Evolutionary conservation across 2,888 invertebrate genomes (phyloP).

Genomic region (Sphaeridia pumilis): DNA sequence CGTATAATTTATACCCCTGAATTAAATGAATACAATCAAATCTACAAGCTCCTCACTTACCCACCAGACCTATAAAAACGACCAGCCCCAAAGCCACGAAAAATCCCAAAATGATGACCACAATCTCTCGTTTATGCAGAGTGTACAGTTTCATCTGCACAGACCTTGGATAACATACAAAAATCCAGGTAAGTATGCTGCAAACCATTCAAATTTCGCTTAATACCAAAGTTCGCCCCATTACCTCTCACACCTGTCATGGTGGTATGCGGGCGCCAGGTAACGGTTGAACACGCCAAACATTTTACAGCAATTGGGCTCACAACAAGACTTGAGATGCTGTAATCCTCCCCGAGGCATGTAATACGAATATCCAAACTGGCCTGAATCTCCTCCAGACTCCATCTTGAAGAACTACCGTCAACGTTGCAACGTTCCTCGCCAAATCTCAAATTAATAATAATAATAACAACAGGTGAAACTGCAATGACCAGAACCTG

Average conservation of each 20-base stretch:
- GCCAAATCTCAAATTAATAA: no score
- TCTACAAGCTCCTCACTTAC: conserved; percentile 42
- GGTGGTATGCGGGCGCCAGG: conserved; percentile 90
- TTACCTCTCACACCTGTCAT: conserved; percentile 91
- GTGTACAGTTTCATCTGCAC: conserved; percentile 95
- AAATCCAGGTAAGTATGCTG: no score
- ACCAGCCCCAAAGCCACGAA: conserved; percentile 82
- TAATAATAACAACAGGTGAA: no score
- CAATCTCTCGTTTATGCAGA: conserved; percentile 93
- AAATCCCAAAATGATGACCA: conserved; percentile 85
- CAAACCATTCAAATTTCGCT: not conserved
- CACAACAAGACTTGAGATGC: conserved; percentile 23
- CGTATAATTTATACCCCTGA: no score
- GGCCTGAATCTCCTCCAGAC: conserved; percentile 17
- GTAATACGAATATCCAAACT: conserved; percentile 34
- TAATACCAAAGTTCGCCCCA: conserved; percentile 4
- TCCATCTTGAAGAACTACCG: conserved; percentile 18
- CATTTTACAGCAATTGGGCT: conserved; percentile 48
- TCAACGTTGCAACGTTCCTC: no score
- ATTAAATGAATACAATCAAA: not conserved
- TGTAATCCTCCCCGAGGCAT: conserved; percentile 29
- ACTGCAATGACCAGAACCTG: no score
- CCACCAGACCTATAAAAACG: conserved; percentile 83
- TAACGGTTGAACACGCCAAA: conserved; percentile 94
- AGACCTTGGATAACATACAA: no score